Conservation (phyloP, 2,888 invertebrate genomes). For the Osmoderma eremita region DNA sequence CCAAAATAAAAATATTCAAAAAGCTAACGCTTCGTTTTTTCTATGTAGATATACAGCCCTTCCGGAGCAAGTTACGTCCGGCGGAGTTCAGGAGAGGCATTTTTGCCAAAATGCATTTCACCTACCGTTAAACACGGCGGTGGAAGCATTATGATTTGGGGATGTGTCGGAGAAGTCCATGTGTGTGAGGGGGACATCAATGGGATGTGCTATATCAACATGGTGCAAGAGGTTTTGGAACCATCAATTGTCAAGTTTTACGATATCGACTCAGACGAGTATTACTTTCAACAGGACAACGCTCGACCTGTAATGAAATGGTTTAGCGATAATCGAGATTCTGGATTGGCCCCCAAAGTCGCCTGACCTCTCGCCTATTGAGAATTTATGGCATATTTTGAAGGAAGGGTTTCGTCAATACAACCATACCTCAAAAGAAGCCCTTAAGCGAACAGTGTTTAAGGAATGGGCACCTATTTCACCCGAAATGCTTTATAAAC, state of each 20-base stretch:
- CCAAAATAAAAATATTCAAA: background rate
- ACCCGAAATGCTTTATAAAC: too few species aligned
- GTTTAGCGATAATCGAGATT: background rate
- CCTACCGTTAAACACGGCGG: conserved; percentile 14
- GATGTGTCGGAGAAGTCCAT: conserved; percentile 7
- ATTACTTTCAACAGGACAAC: conserved; percentile 4
- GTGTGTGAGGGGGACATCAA: conserved; percentile 24
- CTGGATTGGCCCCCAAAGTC: background rate
- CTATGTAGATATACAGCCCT: too few species aligned
- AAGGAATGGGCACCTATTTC: too few species aligned
- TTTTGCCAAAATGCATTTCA: background rate
- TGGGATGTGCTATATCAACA: too few species aligned
- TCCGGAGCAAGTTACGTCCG: background rate
- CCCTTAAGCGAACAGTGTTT: too few species aligned
- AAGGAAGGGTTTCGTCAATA: background rate
- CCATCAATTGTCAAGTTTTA: background rate
- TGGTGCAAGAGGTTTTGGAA: background rate
- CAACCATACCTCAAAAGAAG: background rate
- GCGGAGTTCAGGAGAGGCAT: conserved; percentile 1
- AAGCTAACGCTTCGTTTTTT: too few species aligned
- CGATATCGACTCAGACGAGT: background rate
- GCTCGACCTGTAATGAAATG: background rate
- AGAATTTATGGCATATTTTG: background rate
- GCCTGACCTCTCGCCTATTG: too few species aligned
- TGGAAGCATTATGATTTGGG: conserved; percentile 24